A percentile compares a stretch with the other conserved stretches of the same genome.
These are phyloP conservation scores for Harpalus rufipes DNA, from an alignment of 2,888 invertebrate species.

Conservation along the genomic window DNA sequence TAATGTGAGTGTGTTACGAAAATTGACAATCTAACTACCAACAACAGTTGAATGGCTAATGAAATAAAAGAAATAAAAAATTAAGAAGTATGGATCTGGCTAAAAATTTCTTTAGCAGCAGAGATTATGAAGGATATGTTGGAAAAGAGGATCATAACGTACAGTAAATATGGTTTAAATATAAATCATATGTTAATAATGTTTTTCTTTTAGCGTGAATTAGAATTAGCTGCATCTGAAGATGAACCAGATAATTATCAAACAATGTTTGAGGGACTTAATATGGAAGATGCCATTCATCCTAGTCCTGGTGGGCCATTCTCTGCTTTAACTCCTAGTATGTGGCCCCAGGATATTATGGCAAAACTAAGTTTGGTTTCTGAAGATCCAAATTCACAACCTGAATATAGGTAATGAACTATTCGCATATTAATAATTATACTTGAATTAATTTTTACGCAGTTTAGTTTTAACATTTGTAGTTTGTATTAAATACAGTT, in stretches of 20 bases:
- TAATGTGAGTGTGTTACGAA: background rate
- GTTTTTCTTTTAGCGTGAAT: conserved; percentile 79
- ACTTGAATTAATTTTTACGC: background rate
- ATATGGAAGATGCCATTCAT: conserved; percentile 84
- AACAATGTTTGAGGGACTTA: conserved; percentile 84
- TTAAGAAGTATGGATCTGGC: conserved; percentile 89
- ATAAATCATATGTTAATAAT: background rate
- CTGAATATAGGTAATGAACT: conserved; percentile 80
- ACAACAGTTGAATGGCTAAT: background rate
- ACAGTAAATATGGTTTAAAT: conserved; percentile 72
- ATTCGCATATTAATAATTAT: background rate
- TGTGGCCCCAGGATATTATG: conserved; percentile 97
- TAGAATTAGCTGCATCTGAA: conserved; percentile 89
- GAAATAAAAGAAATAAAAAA: conserved; percentile 7
- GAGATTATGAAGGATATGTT: conserved; percentile 94
- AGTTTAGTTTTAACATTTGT: background rate
- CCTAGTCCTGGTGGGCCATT: conserved; percentile 94
- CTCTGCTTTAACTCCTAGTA: conserved; percentile 95
- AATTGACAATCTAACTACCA: conserved; percentile 17
- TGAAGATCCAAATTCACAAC: conserved; percentile 86
- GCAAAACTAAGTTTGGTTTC: conserved; percentile 88
- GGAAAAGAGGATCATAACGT: conserved; percentile 90
- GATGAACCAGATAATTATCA: conserved; percentile 84
- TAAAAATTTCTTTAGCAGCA: conserved; percentile 91
- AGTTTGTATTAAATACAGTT: conserved; percentile 9